Conservation (phyloP, 1,140 invertebrate genomes). For the Stratiolaelaps scimitus region DNA sequence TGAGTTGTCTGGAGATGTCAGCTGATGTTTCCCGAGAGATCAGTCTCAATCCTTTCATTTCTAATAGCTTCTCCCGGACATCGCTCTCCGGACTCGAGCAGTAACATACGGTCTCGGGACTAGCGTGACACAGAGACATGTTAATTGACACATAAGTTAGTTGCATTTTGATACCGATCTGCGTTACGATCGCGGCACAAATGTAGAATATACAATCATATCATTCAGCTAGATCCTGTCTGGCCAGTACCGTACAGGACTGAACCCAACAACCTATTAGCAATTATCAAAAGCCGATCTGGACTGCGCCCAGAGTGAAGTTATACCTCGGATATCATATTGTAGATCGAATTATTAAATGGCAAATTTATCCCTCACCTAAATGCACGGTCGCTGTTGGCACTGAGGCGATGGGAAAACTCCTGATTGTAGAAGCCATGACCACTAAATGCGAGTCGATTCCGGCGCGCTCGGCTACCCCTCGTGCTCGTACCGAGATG, state of each 20-base stretch:
- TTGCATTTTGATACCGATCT: background rate
- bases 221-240: no score
- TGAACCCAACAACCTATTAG: no score
- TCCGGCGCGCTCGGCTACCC: background rate
- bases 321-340: background rate
- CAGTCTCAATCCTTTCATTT: slow-evolving; percentile 22
- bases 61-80: slow-evolving; percentile 19
- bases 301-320: no score
- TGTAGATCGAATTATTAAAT: background rate
- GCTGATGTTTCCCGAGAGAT: background rate
- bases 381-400: slow-evolving; percentile 28
- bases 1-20: no score
- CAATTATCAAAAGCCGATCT: no score
- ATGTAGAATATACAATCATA: no score
- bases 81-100: slow-evolving; percentile 20
- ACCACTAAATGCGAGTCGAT: slow-evolving; percentile 41
- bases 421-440: slow-evolving; percentile 86
- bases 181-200: no score
- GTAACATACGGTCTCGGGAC: slow-evolving; percentile 20
- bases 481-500: slow-evolving; percentile 10
- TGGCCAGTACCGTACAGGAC: no score
- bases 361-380: slow-evolving; percentile 11
- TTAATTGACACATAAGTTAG: background rate
- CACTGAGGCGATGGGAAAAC: slow-evolving; percentile 48
- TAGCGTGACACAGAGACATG: background rate